Evolutionary conservation across 2,888 invertebrate species (phyloP), one percentile per base, ranked within the genome.

Genomic region (Thumatha senex): DNA sequence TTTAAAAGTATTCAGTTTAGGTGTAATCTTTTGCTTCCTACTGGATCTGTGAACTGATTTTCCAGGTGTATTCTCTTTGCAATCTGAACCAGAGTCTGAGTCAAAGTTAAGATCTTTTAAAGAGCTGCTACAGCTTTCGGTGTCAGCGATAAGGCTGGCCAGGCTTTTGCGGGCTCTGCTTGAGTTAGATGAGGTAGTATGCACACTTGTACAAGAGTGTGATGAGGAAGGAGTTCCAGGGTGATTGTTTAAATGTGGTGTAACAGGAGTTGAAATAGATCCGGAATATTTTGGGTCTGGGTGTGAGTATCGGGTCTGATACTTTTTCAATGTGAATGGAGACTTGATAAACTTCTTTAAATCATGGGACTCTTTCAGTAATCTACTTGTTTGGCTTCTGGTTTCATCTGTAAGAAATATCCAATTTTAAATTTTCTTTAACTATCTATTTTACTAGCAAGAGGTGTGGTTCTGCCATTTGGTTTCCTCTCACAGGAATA

Each of bases 101-200:
- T 92, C 87, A 49, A 92, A 92, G 61, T 88, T 92, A 0, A 92
- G 76, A 61, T 91, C 92, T 82, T 92, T 90, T 8, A 92, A 59
- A 3, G 92, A 92, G 63, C 91, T 92, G 69, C 91, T 92, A 66
- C 92, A 92, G 65, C 91, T 92, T 58, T 92, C 92, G 1, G 91
- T 86, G 60, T 92, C 91, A 12, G 90, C 91, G 14, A 89, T 90
- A 42, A 91, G 82, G 58, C 82, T 86, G 42, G 89, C 89, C 4
- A 91, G 74, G 60, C 89, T 89, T 56, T 89, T 89, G 4, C 91
- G 76, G 9, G 89, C 91, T 10, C 79, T 70, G 72, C 89, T 89
- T n/a, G 89, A 86, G 10, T 87, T 86, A 7, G 90, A 91, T 0
- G 89, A 88, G 1, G 78, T 82, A 7, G 90, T 89, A 15, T 89